Evolutionary conservation across 2,797 vertebrate genomes (phyloP).

Genomic region (Danio aesculapii): DNA sequence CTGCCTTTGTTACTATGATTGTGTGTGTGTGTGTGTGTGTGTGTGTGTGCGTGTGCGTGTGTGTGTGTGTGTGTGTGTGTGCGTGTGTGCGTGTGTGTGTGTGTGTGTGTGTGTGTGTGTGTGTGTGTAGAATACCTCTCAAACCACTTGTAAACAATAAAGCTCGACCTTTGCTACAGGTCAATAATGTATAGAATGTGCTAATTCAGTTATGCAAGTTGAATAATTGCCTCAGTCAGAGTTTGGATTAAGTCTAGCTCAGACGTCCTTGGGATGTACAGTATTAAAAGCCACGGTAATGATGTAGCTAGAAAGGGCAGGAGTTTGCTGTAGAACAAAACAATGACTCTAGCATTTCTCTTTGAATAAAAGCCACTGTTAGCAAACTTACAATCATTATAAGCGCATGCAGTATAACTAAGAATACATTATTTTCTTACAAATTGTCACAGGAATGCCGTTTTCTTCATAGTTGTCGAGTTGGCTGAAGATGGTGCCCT

Average conservation of each 20-base stretch:
- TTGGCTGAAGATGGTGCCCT: conserved; percentile 37
- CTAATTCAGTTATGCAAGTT: conserved; percentile 74
- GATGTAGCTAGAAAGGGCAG: conserved; percentile 34
- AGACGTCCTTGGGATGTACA: conserved; percentile 67
- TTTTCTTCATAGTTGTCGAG: conserved; percentile 25
- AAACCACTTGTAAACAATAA: conserved; percentile 67
- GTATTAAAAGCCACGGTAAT: conserved; percentile 64
- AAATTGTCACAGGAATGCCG: conserved; percentile 1
- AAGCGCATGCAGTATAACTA: background rate
- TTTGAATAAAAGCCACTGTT: background rate
- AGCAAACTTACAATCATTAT: background rate
- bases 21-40: too few relatives aligned
- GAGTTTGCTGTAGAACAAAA: conserved; percentile 24
- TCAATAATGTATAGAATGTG: conserved; percentile 46
- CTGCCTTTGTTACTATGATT: too few relatives aligned
- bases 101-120: too few relatives aligned
- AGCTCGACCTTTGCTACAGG: conserved; percentile 69
- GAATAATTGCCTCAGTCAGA: conserved; percentile 76
- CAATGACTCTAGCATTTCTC: conserved; percentile 3
- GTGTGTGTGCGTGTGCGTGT: too few relatives aligned
- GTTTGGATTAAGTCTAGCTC: conserved; percentile 62
- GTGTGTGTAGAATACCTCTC: conserved; percentile 11
- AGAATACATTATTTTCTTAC: background rate
- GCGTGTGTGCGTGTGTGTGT: too few relatives aligned
- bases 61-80: too few relatives aligned